Base-by-base conservation (phyloP, 1,140 invertebrate genomes). In the Coenobita brevimanus region DNA sequence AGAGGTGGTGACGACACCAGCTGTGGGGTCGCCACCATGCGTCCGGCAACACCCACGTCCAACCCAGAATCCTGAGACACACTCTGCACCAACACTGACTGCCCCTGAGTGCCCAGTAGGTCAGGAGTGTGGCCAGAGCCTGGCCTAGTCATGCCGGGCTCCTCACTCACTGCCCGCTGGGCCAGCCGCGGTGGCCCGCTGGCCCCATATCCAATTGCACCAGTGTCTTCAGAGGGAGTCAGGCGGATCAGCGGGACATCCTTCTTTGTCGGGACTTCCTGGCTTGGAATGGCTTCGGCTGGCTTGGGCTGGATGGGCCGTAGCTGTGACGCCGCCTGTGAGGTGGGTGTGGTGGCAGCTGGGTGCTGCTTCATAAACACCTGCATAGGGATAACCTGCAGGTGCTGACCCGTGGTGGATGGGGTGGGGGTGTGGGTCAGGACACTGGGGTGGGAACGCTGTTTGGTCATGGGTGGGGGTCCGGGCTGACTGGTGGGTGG, bases 301-400 rank as follows among this genome's bases (percentile, higher is more conserved):
- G 89, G 89, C 80, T 89, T 89, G 46, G 90, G 89, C 43, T 89
- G 90, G 60, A 89, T 89, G 36, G 83, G 91, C 17, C 90, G 79
- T 50, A 89, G 90, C 30, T 86, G 62, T 17, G 88, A 83, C 24
- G 84, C 30, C 24, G 89, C 62, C 46, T 89, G 90, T 60, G 86
- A 87, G 3, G 89, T 81, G 13, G 89, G 87, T n/a, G 89, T 91
- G n/a, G 90, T 89, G 21, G 90, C 89, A 21, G 86, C 89, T 21
- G 87, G 76, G 41, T 88, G 90, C 73, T 91, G 91, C 73, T 90
- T 91, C 54, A 83, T 89, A 60, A 91, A 69, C 79, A 91, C 91
- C 36, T 89, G 91, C 84, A 91, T 90, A 17, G 88, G 89, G 27
- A 89, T 87, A 64, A 80, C 87, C 84, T 88, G 89, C 41, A 73